Conservation (phyloP, 2,113 vertebrate species). For the Neotragus moschatus region DNA sequence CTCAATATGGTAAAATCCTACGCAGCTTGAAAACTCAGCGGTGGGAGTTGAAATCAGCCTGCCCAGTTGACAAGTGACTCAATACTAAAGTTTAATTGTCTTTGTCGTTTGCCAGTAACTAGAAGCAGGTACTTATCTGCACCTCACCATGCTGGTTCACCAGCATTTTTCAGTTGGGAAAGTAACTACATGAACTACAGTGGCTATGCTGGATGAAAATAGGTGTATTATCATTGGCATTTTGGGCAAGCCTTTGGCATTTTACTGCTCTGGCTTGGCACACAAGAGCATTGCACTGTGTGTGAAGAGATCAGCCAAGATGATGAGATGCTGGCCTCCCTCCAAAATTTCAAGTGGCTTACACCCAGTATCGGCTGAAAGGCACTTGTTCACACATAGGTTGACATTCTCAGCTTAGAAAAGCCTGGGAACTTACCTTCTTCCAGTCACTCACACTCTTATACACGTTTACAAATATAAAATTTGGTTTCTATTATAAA, state of each 20-base stretch:
- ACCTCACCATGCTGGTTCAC: slow-evolving; percentile 72
- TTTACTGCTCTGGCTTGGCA: slow-evolving; percentile 72
- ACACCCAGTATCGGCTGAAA: slow-evolving; percentile 77
- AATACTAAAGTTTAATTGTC: slow-evolving; percentile 60
- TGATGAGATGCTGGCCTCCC: slow-evolving; percentile 76
- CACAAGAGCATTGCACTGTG: slow-evolving; percentile 58
- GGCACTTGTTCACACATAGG: slow-evolving; percentile 63
- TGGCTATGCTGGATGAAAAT: slow-evolving; percentile 55
- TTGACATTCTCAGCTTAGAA: slow-evolving; percentile 74
- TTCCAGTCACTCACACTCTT: neutral
- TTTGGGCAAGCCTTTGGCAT: slow-evolving; percentile 74
- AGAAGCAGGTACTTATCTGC: slow-evolving; percentile 52
- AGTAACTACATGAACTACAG: slow-evolving; percentile 72
- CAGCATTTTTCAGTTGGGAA: slow-evolving; percentile 77
- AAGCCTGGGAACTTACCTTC: slow-evolving; percentile 66
- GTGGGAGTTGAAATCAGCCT: neutral
- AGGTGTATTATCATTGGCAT: slow-evolving; percentile 76
- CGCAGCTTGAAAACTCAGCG: neutral
- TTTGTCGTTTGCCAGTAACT: slow-evolving; percentile 65
- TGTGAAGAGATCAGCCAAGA: slow-evolving; percentile 58
- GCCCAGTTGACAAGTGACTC: slow-evolving; percentile 29
- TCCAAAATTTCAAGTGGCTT: slow-evolving; percentile 75
- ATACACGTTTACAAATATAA: neutral
- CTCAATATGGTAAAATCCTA: slow-evolving; percentile 40
- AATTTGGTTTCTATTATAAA: neutral